Conservation (phyloP, 2,113 vertebrate genomes). For the Proterorhinus semilunaris region DNA sequence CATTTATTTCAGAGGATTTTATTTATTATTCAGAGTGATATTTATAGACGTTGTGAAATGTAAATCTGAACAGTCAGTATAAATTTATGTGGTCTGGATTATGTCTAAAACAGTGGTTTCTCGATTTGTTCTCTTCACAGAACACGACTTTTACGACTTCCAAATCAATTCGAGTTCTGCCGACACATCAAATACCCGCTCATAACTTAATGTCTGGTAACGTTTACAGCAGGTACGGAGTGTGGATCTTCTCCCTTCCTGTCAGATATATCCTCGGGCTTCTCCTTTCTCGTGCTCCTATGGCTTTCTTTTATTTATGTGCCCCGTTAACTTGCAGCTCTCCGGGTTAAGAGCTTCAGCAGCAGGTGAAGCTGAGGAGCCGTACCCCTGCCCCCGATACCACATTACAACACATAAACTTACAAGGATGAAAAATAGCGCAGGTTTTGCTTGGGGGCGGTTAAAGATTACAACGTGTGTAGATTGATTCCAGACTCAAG, state of each 20-base stretch:
- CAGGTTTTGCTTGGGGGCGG: conserved; percentile 40
- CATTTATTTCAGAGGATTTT: background rate
- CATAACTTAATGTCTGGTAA: conserved; percentile 18
- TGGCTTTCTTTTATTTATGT: conserved; percentile 68
- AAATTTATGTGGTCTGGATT: background rate
- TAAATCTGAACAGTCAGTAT: too few relatives aligned
- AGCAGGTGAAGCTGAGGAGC: conserved; percentile 65
- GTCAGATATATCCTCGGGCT: conserved; percentile 59
- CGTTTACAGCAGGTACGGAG: conserved; percentile 52
- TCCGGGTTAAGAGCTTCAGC: conserved; percentile 71
- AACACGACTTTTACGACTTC: conserved; percentile 15
- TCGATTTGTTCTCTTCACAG: conserved; percentile 8
- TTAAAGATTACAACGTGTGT: conserved; percentile 56
- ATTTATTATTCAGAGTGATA: background rate
- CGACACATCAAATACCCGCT: conserved; percentile 21
- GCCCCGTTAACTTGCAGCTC: conserved; percentile 64
- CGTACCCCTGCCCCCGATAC: conserved; percentile 61
- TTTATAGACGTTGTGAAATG: background rate
- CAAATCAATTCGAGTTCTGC: conserved; percentile 30
- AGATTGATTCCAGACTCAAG: conserved; percentile 77
- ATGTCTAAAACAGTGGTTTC: background rate
- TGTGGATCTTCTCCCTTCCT: conserved; percentile 60
- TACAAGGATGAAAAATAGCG: conserved; percentile 65
- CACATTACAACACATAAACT: conserved; percentile 59
- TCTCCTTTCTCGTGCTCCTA: conserved; percentile 43